A percentile compares a stretch with the other conserved stretches of the same genome.
Evolutionary conservation across 2,113 vertebrate genomes (phyloP).

Genomic region (Leptobrachium leishanense): DNA sequence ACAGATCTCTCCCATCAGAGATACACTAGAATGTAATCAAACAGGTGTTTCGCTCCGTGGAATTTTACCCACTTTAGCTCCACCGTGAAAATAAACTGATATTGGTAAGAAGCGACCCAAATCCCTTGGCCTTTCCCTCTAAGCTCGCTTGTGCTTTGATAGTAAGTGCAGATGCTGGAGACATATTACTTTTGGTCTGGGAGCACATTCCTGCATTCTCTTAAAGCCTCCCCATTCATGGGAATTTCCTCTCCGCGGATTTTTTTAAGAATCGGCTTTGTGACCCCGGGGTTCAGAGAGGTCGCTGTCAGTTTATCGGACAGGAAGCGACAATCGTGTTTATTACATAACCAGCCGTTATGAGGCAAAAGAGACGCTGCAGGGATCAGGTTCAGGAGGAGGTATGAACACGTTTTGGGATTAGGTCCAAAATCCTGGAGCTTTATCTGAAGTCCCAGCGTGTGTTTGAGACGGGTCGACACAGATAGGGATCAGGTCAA

Average conservation of each 20-base stretch:
- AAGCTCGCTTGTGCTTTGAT: conserved; percentile 17
- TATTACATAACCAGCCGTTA: not conserved
- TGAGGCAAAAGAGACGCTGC: not conserved
- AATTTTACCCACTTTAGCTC: not conserved
- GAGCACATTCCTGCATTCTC: conserved; percentile 37
- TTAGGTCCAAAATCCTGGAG: not conserved
- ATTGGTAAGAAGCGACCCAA: conserved; percentile 7
- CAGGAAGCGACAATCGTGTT: not conserved
- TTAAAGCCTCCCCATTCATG: not conserved
- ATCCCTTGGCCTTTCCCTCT: conserved; percentile 22
- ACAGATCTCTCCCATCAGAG: too few relatives aligned
- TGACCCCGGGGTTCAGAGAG: conserved; percentile 18
- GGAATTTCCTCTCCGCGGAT: conserved; percentile 38
- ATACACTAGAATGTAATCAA: too few relatives aligned
- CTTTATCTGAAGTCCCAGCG: too few relatives aligned
- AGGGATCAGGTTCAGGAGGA: not conserved
- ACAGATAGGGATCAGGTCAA: too few relatives aligned
- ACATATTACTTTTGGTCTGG: conserved; percentile 33
- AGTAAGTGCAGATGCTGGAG: conserved; percentile 25
- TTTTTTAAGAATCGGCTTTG: conserved; percentile 5
- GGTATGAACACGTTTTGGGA: not conserved
- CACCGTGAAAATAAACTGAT: conserved; percentile 1
- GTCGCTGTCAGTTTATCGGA: conserved; percentile 20
- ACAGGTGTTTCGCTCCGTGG: too few relatives aligned
- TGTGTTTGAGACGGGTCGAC: too few relatives aligned